phyloP scores from a whole-genome alignment of 2,113 vertebrate genomes.

The Mirounga angustirostris region DNA sequence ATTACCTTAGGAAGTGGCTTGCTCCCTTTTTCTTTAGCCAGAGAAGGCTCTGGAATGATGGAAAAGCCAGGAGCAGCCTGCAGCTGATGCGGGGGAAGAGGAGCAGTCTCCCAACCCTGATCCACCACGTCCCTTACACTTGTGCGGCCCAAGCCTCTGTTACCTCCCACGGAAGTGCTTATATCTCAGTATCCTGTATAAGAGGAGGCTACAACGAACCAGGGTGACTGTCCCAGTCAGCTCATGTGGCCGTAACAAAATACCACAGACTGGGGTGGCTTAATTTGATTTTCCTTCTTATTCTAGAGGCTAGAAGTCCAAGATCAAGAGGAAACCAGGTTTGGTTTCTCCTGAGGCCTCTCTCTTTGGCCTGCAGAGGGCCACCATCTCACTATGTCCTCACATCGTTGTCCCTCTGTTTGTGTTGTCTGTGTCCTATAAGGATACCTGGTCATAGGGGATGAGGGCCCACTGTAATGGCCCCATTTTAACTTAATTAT shows the following conservation, averaged over 20 bases:
- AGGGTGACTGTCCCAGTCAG: not conserved
- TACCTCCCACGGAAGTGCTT: not conserved
- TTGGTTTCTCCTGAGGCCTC: not conserved
- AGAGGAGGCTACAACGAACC: not conserved
- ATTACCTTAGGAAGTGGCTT: not conserved
- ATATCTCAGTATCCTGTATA: not conserved
- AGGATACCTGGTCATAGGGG: not conserved
- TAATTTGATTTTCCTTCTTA: not conserved
- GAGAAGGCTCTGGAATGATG: not conserved
- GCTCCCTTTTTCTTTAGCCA: not conserved
- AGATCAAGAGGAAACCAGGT: not conserved
- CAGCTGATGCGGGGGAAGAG: not conserved
- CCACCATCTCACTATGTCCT: not conserved
- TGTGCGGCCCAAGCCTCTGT: not conserved
- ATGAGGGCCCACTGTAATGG: not conserved
- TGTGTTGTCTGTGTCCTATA: not conserved
- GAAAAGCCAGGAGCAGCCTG: not conserved
- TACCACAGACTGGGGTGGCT: not conserved
- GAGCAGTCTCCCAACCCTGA: rapidly evolving
- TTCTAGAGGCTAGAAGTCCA: not conserved
- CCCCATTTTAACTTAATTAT: not conserved
- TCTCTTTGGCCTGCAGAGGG: not conserved
- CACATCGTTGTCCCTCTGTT: rapidly evolving
- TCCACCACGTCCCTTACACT: not conserved
- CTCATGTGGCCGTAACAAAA: not conserved